Conservation (phyloP, 2,888 invertebrate genomes). For the Eupithecia vulgata region DNA sequence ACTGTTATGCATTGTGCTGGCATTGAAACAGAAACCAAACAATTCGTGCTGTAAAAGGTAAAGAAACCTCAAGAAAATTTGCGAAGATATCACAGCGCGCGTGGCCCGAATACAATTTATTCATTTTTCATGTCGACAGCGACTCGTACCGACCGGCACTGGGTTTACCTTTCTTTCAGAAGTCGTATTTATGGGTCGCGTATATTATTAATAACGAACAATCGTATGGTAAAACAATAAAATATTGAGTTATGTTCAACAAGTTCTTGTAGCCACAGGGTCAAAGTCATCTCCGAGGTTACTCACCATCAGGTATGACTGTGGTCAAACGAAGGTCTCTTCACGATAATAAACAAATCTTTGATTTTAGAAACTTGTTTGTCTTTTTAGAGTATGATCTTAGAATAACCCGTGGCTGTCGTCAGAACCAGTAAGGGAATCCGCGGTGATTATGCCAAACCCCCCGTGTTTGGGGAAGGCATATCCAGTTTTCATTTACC, state of each 20-base stretch:
- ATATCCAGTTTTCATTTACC: too few relatives aligned
- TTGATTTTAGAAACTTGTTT: constrained; percentile 4
- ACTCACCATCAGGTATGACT: not conserved
- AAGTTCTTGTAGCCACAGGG: constrained; percentile 22
- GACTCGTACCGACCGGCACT: constrained; percentile 79
- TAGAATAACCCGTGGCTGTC: not conserved
- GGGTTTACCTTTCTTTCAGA: constrained; percentile 73
- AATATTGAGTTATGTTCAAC: constrained; percentile 19
- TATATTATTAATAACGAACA: constrained; percentile 15
- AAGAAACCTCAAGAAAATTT: constrained; percentile 38
- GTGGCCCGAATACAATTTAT: constrained; percentile 78
- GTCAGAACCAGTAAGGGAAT: too few relatives aligned
- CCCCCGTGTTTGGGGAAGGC: too few relatives aligned
- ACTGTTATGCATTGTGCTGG: not conserved
- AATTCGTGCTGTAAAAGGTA: not conserved
- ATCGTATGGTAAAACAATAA: constrained; percentile 21
- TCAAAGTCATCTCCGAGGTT: constrained; percentile 12
- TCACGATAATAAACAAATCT: not conserved
- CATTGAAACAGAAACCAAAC: not conserved
- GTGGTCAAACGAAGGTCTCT: not conserved
- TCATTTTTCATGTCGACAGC: constrained; percentile 80
- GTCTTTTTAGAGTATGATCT: not conserved
- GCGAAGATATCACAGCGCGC: constrained; percentile 58
- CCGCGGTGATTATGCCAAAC: too few relatives aligned
- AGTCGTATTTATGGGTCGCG: constrained; percentile 35